Evolutionary conservation across 2,888 invertebrate genomes (phyloP).

Genomic region (Hoplodrina blanda): DNA sequence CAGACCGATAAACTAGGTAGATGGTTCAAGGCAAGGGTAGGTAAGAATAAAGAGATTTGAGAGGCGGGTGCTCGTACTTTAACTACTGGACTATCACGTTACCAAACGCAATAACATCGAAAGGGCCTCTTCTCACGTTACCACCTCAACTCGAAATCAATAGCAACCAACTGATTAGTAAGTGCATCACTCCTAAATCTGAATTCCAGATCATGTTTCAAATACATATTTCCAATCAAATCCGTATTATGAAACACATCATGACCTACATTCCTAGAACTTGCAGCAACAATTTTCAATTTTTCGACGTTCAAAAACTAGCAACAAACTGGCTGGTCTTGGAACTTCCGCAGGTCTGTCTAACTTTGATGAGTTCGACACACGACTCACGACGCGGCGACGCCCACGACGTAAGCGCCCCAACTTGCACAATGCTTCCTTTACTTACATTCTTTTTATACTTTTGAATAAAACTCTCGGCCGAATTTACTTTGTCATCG

Average conservation of each 20-base stretch:
- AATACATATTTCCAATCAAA: conserved; percentile 9
- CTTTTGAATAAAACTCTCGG: conserved; percentile 74
- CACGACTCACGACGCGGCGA: conserved; percentile 56
- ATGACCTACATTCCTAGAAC: conserved; percentile 43
- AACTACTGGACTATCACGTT: no score
- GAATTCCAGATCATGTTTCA: background rate
- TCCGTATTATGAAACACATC: conserved; percentile 16
- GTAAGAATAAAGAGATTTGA: no score
- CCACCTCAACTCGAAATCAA: background rate
- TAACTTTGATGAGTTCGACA: conserved; percentile 86
- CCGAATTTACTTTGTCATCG: conserved; percentile 70
- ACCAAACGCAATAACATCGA: no score
- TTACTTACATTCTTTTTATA: conserved; percentile 62
- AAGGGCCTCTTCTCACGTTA: no score
- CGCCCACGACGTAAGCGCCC: conserved; percentile 70
- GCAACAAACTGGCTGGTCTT: conserved; percentile 62
- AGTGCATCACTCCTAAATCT: background rate
- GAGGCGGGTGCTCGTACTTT: no score
- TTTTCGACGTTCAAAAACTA: conserved; percentile 75
- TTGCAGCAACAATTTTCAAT: conserved; percentile 70
- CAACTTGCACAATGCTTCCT: conserved; percentile 77
- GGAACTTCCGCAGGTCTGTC: conserved; percentile 66
- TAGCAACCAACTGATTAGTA: background rate
- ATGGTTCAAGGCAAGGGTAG: no score
- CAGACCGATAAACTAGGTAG: no score